phyloP scores from a whole-genome alignment of 2,797 vertebrate genomes.

The Allenopithecus nigroviridis region DNA sequence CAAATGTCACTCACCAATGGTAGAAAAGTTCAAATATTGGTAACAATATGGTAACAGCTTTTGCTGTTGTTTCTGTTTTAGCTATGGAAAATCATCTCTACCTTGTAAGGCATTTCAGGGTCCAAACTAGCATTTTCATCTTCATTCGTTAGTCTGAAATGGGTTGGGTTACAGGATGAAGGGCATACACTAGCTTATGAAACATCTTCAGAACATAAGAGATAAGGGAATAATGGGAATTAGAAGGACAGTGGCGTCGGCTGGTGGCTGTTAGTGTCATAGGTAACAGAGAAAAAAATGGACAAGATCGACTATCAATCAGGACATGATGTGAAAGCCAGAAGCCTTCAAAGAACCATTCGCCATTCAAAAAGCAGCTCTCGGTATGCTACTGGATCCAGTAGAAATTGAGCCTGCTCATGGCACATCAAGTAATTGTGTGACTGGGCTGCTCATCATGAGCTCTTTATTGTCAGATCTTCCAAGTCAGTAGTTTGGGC shows the following conservation, averaged over 20 bases:
- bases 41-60: not conserved
- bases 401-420: not conserved
- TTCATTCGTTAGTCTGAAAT: not conserved
- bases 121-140: not conserved
- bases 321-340: not conserved
- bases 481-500: not conserved
- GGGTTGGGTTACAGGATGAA: not conserved
- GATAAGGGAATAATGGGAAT: not conserved
- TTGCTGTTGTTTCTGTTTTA: conserved; percentile 11
- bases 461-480: not conserved
- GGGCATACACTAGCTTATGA: not conserved
- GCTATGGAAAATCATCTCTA: not conserved
- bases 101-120: not conserved
- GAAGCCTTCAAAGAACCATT: not conserved
- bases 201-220: not conserved
- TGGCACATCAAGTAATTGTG: not conserved
- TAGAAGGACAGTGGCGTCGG: not conserved
- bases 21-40: not conserved
- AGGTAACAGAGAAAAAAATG: not conserved
- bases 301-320: not conserved
- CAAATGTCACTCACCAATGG: not conserved
- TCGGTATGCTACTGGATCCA: not conserved
- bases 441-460: not conserved
- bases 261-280: not conserved
- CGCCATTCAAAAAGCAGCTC: not conserved